Base-by-base conservation (phyloP, 2,888 invertebrate genomes). In the Brassicogethes aeneus region DNA sequence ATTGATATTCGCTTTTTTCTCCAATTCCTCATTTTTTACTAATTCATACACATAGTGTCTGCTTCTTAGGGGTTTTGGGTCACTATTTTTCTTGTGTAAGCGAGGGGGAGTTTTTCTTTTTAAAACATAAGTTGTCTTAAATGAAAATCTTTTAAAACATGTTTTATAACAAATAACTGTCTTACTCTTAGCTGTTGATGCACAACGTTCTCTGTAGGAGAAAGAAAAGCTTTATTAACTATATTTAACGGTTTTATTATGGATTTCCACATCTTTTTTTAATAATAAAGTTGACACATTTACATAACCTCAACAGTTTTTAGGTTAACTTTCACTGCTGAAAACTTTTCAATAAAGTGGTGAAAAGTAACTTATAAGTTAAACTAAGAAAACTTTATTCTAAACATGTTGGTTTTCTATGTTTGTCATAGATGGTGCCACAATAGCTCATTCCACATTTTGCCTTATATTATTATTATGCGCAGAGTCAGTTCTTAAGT, bases 31-130 rank as follows among this genome's bases (percentile, higher is more conserved):
- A 57, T 85, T 74, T 64, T 84, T 76, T 1, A 88, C 73, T 29
- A 86, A 55, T 41, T 89, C 83, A 62, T 89, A 91, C 31, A 86
- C 71, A 58, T 76, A 85, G 63, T 87, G 73, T 52, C 73, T 76
- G 0, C 68, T 65, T 53, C 72, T 74, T 38, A 88, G 46, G 44
- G 68, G 72, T 40, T 70, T 68, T 0, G 72, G 71, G 31, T 56
- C 66, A 1, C 69, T 62, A 35, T 75, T 74, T 57, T 75, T 78
- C 60, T 79, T 82, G 53, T 77, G 68, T 17, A 86, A 64, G 12
- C 68, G 70, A 2, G 76, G 68, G 1, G 77, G 73, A 63, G 63
- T 69, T 62, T 66, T 75, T 45, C 90, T 71, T 68, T 79, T 82
- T 37, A 90, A 66, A 43, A 90, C 70, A 59, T 76, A 84, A 13